phyloP scores from a whole-genome alignment of 64 coral and sea anemone genomes.

The Exaiptasia diaphana region DNA sequence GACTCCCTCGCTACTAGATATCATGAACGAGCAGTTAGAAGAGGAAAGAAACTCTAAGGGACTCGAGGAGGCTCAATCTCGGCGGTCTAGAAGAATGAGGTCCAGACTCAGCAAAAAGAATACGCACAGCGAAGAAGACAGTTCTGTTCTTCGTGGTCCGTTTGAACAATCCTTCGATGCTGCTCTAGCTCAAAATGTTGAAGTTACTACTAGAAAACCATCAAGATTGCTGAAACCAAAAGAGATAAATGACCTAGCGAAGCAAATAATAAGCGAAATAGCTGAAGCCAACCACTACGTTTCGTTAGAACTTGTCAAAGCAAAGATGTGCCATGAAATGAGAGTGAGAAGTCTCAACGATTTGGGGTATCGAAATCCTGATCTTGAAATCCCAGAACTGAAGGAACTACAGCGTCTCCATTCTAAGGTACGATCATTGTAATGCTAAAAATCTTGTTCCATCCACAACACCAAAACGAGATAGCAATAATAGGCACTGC shows the following conservation, averaged over 20 bases:
- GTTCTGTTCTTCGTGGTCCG: slow-evolving; percentile 29
- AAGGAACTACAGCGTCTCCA: slow-evolving; percentile 57
- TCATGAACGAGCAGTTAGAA: no score
- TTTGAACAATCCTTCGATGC: slow-evolving; percentile 62
- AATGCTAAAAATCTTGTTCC: no score
- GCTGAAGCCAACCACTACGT: slow-evolving; percentile 44
- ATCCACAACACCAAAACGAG: no score
- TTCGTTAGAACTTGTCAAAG: slow-evolving; percentile 59
- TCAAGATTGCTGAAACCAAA: not conserved
- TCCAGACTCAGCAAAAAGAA: no score
- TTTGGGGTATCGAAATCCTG: slow-evolving; percentile 39
- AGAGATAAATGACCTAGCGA: slow-evolving; percentile 61
- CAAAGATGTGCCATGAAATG: slow-evolving; percentile 45
- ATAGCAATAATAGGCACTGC: no score
- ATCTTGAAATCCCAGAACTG: slow-evolving; percentile 49
- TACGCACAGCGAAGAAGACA: no score
- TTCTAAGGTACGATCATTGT: slow-evolving; percentile 75
- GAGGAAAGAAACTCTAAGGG: no score
- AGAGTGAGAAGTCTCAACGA: slow-evolving; percentile 25
- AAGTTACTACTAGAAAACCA: not conserved
- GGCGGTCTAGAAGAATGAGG: no score
- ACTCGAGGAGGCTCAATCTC: no score
- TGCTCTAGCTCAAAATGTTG: slow-evolving; percentile 5
- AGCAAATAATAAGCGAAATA: slow-evolving; percentile 32
- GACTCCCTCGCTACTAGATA: no score